These are phyloP conservation scores for Abrostola triplasia DNA, from an alignment of 2,888 invertebrate genomes.

Conservation along the genomic window DNA sequence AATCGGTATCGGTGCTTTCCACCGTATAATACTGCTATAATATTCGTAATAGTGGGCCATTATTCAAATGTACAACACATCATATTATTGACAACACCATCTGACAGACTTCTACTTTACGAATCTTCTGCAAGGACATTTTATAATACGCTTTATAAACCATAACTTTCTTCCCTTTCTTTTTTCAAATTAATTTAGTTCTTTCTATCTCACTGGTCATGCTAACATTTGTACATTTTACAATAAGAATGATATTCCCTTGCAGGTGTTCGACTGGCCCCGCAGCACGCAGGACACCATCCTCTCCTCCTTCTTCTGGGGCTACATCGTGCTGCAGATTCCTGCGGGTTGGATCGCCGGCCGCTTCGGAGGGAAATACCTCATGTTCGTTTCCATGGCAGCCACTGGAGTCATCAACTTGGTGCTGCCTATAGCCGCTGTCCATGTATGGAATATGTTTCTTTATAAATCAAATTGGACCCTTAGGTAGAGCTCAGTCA, in stretches of 20 bases:
- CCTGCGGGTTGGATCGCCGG: conserved; percentile 93
- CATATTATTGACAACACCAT: not conserved
- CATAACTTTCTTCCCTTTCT: no score
- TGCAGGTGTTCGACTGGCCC: conserved; percentile 88
- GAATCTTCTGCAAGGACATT: no score
- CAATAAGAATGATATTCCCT: not conserved
- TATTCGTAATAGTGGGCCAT: conserved; percentile 27
- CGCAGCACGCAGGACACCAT: conserved; percentile 88
- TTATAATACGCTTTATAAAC: no score
- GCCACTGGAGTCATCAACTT: conserved; percentile 76
- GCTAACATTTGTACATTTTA: no score
- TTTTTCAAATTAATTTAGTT: no score
- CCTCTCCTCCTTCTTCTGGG: conserved; percentile 94
- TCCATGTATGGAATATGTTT: conserved; percentile 59
- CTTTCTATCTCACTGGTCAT: not conserved
- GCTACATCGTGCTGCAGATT: conserved; percentile 92
- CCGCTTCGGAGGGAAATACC: conserved; percentile 92
- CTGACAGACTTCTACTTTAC: no score
- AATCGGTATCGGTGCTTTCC: conserved; percentile 22
- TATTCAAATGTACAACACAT: conserved; percentile 37
- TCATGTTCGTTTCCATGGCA: conserved; percentile 85
- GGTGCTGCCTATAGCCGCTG: conserved; percentile 75
- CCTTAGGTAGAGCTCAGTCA: not conserved
- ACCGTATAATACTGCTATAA: conserved; percentile 40
- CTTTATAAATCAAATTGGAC: not conserved